Percentiles rank a stretch among this genome's conserved stretches.
These are phyloP conservation scores for Drosophila pandora DNA, from an alignment of 1,140 invertebrate species.

Conservation along the genomic window DNA sequence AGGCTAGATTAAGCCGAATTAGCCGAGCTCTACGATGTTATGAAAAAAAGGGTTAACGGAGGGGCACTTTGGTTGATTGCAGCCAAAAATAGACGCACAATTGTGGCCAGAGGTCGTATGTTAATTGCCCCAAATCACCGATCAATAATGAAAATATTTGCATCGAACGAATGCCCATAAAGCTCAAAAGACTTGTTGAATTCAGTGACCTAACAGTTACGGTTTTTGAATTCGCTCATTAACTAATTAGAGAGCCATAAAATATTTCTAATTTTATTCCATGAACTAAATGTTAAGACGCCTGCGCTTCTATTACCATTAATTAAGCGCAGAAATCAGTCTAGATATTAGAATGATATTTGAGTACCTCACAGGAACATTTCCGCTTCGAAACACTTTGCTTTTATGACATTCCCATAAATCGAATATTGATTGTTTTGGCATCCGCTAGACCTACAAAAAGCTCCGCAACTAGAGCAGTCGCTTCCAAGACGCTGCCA, in stretches of 20 bases:
- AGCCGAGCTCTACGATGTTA: constrained; percentile 19
- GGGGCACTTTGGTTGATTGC: constrained; percentile 30
- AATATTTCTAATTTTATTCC: constrained; percentile 10
- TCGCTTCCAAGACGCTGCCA: constrained; percentile 17
- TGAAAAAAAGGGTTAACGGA: constrained; percentile 7
- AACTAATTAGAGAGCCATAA: constrained; percentile 28
- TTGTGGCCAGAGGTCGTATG: constrained; percentile 33
- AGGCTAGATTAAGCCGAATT: constrained; percentile 65
- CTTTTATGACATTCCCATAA: constrained; percentile 11
- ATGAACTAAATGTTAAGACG: background rate
- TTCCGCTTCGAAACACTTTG: constrained; percentile 1
- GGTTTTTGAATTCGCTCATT: constrained; percentile 9
- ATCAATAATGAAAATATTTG: constrained; percentile 22
- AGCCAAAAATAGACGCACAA: constrained; percentile 38
- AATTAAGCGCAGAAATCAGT: constrained; percentile 3
- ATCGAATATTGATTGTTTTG: constrained; percentile 20
- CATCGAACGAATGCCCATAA: constrained; percentile 16
- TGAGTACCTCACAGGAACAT: constrained; percentile 23
- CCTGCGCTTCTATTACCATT: background rate
- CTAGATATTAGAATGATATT: background rate
- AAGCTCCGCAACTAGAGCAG: constrained; percentile 27
- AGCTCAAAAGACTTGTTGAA: constrained; percentile 17
- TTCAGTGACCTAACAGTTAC: constrained; percentile 8
- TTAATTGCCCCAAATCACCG: constrained; percentile 51
- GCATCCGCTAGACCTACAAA: constrained; percentile 46